Evolutionary conservation across 2,113 vertebrate species (phyloP).

Genomic region (Peucedramus taeniatus): DNA sequence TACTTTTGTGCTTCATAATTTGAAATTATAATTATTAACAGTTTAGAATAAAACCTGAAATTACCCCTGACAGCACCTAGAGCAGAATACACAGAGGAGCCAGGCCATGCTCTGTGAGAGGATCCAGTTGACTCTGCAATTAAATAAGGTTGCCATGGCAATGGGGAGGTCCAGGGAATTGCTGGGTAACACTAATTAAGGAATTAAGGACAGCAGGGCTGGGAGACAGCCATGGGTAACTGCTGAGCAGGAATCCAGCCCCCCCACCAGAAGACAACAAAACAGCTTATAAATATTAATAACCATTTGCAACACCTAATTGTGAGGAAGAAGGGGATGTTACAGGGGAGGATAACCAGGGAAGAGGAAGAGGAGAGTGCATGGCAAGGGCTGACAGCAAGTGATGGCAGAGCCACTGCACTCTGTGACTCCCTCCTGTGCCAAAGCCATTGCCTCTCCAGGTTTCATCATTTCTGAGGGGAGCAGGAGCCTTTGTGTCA

Average conservation of each 20-base stretch:
- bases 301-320: not conserved
- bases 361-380: no score
- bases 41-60: not conserved
- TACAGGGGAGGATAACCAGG: not conserved
- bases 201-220: not conserved
- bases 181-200: not conserved
- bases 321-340: not conserved
- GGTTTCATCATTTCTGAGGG: not conserved
- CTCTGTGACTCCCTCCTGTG: not conserved
- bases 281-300: conserved; percentile 14
- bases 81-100: not conserved
- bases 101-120: not conserved
- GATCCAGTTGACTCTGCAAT: not conserved
- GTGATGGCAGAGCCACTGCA: not conserved
- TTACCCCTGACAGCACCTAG: not conserved
- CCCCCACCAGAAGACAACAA: not conserved
- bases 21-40: not conserved
- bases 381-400: not conserved
- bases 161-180: not conserved
- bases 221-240: not conserved
- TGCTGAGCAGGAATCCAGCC: not conserved
- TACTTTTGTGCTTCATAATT: not conserved
- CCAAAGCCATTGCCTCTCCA: not conserved
- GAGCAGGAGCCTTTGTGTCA: not conserved
- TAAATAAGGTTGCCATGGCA: not conserved